Conservation (phyloP, 2,113 vertebrate genomes). For the Muntiacus muntjak region DNA sequence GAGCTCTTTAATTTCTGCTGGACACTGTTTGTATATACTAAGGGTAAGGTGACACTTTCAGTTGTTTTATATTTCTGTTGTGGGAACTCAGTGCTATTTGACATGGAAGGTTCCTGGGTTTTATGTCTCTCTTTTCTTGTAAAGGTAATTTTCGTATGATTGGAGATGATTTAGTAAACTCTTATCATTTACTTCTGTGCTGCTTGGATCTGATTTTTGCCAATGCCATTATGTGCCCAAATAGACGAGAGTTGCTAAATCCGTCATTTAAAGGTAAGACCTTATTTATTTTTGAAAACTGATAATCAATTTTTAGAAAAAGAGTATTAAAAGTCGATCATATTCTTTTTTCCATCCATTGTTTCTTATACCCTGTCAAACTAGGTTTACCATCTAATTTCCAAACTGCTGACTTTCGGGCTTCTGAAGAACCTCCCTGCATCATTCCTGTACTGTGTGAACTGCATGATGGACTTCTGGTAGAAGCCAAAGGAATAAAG, state of each 20-base stretch:
- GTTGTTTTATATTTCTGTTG: neutral
- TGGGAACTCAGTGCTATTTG: conserved; percentile 46
- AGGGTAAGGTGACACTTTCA: conserved; percentile 84
- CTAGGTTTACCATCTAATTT: conserved; percentile 85
- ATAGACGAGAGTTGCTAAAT: conserved; percentile 93
- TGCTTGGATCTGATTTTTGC: conserved; percentile 96
- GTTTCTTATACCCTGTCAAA: neutral
- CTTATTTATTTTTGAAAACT: conserved; percentile 26
- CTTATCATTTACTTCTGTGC: conserved; percentile 98
- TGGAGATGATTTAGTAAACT: conserved; percentile 98
- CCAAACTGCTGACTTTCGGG: conserved; percentile 65
- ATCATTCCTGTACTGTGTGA: conserved; percentile 91
- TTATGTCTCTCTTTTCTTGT: conserved; percentile 57
- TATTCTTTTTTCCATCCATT: neutral
- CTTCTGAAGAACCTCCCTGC: conserved; percentile 83
- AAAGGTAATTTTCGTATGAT: conserved; percentile 98
- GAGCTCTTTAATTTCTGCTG: conserved; percentile 99
- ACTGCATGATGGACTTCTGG: conserved; percentile 92
- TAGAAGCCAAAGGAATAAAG: conserved; percentile 98
- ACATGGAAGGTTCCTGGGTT: conserved; percentile 39
- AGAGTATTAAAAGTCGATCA: neutral
- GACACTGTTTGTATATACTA: conserved; percentile 98
- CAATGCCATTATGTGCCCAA: conserved; percentile 90
- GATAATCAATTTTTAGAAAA: conserved; percentile 20
- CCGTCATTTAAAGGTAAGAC: conserved; percentile 89